These are phyloP conservation scores for Standfussiana lucernea DNA, from an alignment of 2,888 invertebrate genomes.

Conservation along the genomic window DNA sequence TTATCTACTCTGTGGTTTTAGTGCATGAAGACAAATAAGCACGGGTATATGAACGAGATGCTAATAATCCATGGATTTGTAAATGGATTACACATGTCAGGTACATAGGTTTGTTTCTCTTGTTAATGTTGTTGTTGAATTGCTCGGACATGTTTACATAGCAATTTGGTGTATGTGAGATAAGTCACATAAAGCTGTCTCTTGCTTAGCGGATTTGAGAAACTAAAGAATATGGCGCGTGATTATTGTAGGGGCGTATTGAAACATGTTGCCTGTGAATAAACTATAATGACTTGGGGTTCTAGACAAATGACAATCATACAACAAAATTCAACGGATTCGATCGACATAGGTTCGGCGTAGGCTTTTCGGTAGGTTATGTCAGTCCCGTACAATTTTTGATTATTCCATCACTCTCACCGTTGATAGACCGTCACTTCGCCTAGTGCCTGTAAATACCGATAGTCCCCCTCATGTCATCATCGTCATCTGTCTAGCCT, in stretches of 20 bases:
- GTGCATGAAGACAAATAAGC: slow-evolving; percentile 58
- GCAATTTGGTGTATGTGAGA: slow-evolving; percentile 17
- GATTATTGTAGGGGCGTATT: neutral
- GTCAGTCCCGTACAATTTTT: no score
- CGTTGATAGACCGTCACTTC: neutral
- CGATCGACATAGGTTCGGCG: no score
- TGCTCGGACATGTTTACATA: slow-evolving; percentile 38
- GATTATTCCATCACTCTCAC: neutral
- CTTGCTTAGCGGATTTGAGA: neutral
- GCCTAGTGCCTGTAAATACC: no score
- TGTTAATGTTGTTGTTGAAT: slow-evolving; percentile 44
- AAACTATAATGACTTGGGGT: neutral
- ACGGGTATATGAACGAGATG: slow-evolving; percentile 36
- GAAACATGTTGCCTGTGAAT: neutral
- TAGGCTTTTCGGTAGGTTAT: neutral
- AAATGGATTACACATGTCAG: slow-evolving; percentile 54
- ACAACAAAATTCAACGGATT: neutral
- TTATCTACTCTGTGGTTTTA: slow-evolving; percentile 10
- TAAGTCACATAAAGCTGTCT: slow-evolving; percentile 3
- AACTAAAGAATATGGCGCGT: neutral
- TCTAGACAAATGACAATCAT: neutral
- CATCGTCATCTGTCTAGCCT: no score
- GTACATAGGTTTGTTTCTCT: slow-evolving; percentile 31
- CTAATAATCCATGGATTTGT: slow-evolving; percentile 60
- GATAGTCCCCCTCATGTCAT: no score